Evolutionary conservation across 2,797 vertebrate genomes (phyloP), one percentile per base, ranked within the genome.

Genomic region (Nasua narica): DNA sequence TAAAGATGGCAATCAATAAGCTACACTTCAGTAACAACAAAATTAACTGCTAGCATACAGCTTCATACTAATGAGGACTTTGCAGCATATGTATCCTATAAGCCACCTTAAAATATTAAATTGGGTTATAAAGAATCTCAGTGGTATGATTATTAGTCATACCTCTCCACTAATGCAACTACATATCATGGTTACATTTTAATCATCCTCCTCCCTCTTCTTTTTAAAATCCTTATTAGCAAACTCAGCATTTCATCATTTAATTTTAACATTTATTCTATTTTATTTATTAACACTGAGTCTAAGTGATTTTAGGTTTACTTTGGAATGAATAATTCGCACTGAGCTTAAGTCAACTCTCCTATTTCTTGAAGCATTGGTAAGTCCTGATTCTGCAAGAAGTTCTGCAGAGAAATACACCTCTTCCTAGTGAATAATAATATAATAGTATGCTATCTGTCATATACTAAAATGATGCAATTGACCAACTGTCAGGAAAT

Each of bases 401-500:
- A 88, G 56, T 82, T 95, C 14, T 93, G 21, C 54, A 87, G 79
- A 84, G 58, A 85, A 97, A 91, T 88, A 67, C 2, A 76, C 16
- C 23, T 84, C 74, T 91, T 91, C 18, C 25, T 74, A 78, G 78
- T 12, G 87, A 93, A 92, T 96, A 88, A 93, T 95, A 91, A 81
- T 92, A 78, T 90, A 95, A 95, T 67, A 83, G 46, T 56, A 82
- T 48, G 29, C 60, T 94, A 81, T 91, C 93, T 91, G 54, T 96
- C 84, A 92, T 70, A 96, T 40, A 89, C 78, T 70, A 93, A 97
- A 97, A 81, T 95, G 90, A 81, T 94, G 52, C 62, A 88, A 29
- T 84, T 97, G 95, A 97, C 96, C 95, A 94, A 79, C 67, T 96
- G 84, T 96, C 87, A 82, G 62, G 60, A 87, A 93, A 96, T 78